These are phyloP conservation scores for Malacosoma neustria DNA, from an alignment of 2,888 invertebrate genomes.

Conservation along the genomic window DNA sequence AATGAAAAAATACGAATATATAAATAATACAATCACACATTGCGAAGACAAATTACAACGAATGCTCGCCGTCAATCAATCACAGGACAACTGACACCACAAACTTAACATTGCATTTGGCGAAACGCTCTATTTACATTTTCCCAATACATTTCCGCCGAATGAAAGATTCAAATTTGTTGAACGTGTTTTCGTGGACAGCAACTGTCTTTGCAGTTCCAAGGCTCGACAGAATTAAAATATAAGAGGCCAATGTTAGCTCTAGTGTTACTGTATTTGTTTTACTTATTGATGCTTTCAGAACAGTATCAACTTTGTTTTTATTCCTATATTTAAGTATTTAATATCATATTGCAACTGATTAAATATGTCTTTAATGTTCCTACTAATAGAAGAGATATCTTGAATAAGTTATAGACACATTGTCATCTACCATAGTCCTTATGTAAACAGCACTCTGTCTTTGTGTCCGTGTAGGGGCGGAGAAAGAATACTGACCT, in stretches of 20 bases:
- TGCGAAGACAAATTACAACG: no score
- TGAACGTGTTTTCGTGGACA: neutral
- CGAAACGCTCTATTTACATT: neutral
- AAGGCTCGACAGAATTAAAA: conserved; percentile 30
- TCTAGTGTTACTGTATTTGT: conserved; percentile 22
- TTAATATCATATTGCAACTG: no score
- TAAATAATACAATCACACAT: no score
- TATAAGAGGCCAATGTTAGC: conserved; percentile 19
- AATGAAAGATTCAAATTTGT: neutral
- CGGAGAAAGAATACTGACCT: no score
- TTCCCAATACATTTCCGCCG: neutral
- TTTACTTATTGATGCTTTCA: conserved; percentile 18
- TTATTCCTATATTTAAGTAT: neutral
- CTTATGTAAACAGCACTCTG: no score
- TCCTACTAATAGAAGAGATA: no score
- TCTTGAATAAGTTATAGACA: no score
- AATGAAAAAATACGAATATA: no score
- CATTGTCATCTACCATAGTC: no score
- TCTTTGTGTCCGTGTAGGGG: no score
- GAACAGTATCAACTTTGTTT: conserved; percentile 6
- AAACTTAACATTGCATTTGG: conserved; percentile 6
- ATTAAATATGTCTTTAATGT: no score
- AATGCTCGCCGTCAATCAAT: neutral
- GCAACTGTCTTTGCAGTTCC: conserved; percentile 8
- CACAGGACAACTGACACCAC: conserved; percentile 2